phyloP scores from a whole-genome alignment of 2,113 vertebrate genomes.

The Gorsachius goisagi region DNA sequence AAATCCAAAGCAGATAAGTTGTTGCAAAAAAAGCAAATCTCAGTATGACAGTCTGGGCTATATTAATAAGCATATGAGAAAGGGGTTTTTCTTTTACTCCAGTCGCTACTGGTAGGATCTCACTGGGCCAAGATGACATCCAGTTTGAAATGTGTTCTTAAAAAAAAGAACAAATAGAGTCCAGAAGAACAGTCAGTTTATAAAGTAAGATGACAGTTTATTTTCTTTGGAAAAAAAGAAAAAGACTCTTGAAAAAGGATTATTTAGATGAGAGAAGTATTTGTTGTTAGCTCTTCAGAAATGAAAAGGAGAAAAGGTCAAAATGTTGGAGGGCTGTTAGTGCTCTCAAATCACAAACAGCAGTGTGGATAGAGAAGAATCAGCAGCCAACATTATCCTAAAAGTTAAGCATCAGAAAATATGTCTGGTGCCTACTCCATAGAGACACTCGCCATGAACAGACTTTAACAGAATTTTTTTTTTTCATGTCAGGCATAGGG shows the following conservation, averaged over 20 bases:
- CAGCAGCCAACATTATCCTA: background rate
- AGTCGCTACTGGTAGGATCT: background rate
- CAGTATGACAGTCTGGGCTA: background rate
- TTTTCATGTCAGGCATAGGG: background rate
- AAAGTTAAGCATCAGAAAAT: background rate
- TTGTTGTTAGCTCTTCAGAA: background rate
- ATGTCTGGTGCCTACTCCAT: background rate
- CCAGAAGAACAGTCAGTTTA: background rate
- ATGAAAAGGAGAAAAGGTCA: background rate
- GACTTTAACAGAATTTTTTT: background rate
- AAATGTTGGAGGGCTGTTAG: background rate
- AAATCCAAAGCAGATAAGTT: background rate
- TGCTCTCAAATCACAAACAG: background rate
- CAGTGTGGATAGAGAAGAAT: background rate
- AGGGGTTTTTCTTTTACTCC: background rate
- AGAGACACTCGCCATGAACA: background rate
- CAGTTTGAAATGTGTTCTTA: background rate
- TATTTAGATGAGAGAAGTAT: background rate
- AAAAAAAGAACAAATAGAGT: background rate
- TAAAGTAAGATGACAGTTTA: background rate
- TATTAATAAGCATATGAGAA: background rate
- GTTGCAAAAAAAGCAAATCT: background rate
- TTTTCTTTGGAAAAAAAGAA: constrained; percentile 8
- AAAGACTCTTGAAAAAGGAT: constrained; percentile 15
- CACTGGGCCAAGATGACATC: background rate